Conservation (phyloP, 2,113 vertebrate genomes). For the Neogobius melanostomus region DNA sequence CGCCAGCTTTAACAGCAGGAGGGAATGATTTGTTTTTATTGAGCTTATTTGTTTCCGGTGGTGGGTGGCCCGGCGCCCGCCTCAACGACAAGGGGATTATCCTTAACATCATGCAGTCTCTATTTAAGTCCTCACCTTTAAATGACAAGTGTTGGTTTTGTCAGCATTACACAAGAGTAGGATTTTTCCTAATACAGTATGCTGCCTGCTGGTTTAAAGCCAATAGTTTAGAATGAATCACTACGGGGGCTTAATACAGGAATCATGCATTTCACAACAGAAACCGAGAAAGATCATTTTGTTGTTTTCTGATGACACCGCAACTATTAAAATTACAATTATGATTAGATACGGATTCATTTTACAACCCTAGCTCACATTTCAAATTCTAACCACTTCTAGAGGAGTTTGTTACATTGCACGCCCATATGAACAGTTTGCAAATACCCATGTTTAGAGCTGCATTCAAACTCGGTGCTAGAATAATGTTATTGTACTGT, state of each 20-base stretch:
- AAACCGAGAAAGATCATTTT: no score
- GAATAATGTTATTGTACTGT: neutral
- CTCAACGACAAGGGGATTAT: conserved; percentile 5
- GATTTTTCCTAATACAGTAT: no score
- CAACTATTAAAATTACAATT: no score
- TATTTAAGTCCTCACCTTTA: conserved; percentile 33
- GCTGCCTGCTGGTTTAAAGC: no score
- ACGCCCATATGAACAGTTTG: neutral
- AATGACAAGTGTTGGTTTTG: conserved; percentile 27
- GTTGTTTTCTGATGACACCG: no score
- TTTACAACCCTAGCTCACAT: neutral
- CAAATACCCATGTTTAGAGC: neutral
- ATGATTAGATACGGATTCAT: neutral
- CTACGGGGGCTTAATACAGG: no score
- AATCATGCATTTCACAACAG: no score
- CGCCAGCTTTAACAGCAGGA: no score
- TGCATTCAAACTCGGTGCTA: neutral
- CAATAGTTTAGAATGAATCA: no score
- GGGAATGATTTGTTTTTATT: no score
- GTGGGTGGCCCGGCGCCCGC: conserved; percentile 16
- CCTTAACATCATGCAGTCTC: conserved; percentile 38
- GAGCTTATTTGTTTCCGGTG: conserved; percentile 41
- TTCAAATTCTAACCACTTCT: neutral
- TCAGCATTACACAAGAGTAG: neutral
- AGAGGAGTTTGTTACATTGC: neutral